Evolutionary conservation across 92 coral and sea anemone genomes (phyloP), one percentile per base, ranked within the genome.

Genomic region (Montipora capitata): DNA sequence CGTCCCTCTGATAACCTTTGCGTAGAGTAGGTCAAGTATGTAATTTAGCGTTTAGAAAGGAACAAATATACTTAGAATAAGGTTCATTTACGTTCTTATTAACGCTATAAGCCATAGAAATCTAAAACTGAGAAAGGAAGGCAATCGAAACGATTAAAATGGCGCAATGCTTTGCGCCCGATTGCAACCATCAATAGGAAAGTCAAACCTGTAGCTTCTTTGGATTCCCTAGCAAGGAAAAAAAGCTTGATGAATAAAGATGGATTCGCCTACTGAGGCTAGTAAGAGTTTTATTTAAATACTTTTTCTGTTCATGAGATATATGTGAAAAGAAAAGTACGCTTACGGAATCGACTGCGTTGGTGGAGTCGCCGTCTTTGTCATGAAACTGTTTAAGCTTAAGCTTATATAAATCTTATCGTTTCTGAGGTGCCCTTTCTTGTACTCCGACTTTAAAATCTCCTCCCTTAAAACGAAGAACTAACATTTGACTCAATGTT

Each of bases 171-270:
- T 68, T 82, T 52, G 75, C 78, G 3, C 79, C 87, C 11, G 67
- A 45, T 20, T 82, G 79, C 87, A 69, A 70, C 68, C 79, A 82
- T 70, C 87, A 82, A 14, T 82, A 68, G 49, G 68, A 14, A 54
- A 82, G 86, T 61, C 77, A 81, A 17, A 44, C 86, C 41, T 81
- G 86, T 49, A 45, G 48, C 35, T 82, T 82, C 68, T 82, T 68
- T 43, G 66, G 77, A 18, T 82, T 82, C 52, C 77, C 66, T 52
- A 82, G 67, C 78, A 70, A 82, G 42, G 77, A 68, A 39, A 69
- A 82, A 52, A 68, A 82, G 66, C 68, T 59, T 27, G 40, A 68
- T 51, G 77, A 44, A 51, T 81, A 68, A 12, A 51, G 77, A 39
- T 68, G 86, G 62, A 81, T 68, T 41, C 54, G 13, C 72, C 35